These are phyloP conservation scores for Sylvia atricapilla DNA, from an alignment of 2,113 vertebrate genomes.

Conservation along the genomic window DNA sequence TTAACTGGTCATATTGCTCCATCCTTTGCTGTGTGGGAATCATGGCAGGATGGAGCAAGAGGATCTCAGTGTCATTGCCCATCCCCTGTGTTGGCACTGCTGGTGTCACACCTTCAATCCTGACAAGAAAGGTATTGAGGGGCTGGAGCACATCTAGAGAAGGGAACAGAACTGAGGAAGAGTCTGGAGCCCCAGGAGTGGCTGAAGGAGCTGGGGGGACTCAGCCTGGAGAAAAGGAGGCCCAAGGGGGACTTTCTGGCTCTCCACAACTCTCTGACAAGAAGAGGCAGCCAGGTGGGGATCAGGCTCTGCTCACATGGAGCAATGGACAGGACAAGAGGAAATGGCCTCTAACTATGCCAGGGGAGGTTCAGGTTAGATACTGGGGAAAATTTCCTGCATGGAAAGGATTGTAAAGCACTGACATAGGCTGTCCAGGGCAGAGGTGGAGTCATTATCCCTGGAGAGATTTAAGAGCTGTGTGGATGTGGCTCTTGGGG, in stretches of 20 bases:
- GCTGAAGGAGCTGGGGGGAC: neutral
- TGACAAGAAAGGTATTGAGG: neutral
- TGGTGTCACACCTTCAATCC: neutral
- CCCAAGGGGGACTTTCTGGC: neutral
- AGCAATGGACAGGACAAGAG: neutral
- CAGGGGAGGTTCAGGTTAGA: neutral
- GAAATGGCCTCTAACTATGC: accelerated
- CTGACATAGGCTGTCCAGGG: neutral
- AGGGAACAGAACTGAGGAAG: neutral
- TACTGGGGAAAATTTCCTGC: neutral
- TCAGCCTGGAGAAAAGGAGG: neutral
- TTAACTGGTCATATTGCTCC: neutral
- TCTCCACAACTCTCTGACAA: neutral
- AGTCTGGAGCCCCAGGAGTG: neutral
- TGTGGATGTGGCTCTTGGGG: neutral
- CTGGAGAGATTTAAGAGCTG: neutral
- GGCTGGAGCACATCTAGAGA: neutral
- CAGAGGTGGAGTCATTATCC: neutral
- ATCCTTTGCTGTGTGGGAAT: neutral
- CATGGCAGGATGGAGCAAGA: neutral
- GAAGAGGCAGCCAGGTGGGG: neutral
- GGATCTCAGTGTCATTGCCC: neutral
- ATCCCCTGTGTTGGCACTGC: neutral
- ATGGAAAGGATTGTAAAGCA: neutral
- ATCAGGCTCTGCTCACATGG: neutral